Conservation (phyloP, 2,797 vertebrate species). For the Coregonus sp. region DNA sequence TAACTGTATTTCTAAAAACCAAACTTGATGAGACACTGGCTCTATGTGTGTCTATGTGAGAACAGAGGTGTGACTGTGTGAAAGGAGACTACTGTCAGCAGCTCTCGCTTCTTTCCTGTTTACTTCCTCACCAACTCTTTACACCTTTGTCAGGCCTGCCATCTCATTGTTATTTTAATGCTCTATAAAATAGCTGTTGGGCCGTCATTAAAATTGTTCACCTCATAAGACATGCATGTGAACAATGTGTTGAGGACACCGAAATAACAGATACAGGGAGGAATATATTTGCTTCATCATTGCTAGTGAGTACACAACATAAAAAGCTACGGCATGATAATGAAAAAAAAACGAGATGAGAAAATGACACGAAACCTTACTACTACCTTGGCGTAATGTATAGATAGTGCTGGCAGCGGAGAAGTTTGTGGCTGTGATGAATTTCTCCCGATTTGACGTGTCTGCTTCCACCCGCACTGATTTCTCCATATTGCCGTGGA, state of each 20-base stretch:
- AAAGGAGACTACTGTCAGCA: background rate
- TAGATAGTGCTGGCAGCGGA: slow-evolving; percentile 82
- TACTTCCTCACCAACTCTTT: background rate
- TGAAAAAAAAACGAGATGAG: background rate
- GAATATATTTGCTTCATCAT: background rate
- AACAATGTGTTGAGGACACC: background rate
- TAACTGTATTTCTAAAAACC: background rate
- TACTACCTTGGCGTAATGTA: slow-evolving; percentile 80
- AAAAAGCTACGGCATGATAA: background rate
- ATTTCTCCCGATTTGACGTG: slow-evolving; percentile 80
- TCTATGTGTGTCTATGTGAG: background rate
- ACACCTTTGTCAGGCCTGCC: background rate
- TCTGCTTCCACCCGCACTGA: slow-evolving; percentile 81
- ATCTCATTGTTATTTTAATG: background rate
- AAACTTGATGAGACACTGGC: background rate
- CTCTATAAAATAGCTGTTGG: background rate
- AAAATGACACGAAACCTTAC: background rate
- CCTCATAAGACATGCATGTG: background rate
- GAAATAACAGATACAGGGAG: background rate
- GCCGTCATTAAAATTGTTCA: background rate
- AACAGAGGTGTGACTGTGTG: background rate
- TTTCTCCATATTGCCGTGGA: slow-evolving; percentile 83
- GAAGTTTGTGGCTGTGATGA: slow-evolving; percentile 81
- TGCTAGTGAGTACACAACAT: background rate
- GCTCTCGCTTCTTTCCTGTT: background rate